These are phyloP conservation scores for Temnothorax curvispinosus DNA, from an alignment of 1,140 invertebrate genomes.

Conservation along the genomic window DNA sequence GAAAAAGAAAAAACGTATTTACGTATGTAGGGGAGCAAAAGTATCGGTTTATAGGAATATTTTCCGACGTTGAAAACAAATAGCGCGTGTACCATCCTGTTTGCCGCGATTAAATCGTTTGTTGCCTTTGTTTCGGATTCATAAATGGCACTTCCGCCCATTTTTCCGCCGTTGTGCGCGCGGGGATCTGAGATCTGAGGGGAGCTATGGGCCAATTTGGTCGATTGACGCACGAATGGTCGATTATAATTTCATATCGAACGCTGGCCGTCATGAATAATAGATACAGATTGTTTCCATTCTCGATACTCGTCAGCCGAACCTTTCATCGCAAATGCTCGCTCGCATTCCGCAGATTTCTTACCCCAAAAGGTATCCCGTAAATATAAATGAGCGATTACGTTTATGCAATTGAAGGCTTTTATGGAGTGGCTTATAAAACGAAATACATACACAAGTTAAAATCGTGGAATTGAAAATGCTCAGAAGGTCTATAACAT, in stretches of 20 bases:
- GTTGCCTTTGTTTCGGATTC: constrained; percentile 42
- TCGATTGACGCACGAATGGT: constrained; percentile 62
- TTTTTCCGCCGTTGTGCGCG: neutral
- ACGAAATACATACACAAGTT: neutral
- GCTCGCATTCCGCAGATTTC: constrained; percentile 38
- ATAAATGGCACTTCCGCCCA: constrained; percentile 63
- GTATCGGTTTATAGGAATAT: neutral
- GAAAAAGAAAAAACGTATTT: too few relatives aligned
- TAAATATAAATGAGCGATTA: neutral
- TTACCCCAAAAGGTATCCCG: neutral
- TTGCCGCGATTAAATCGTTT: neutral
- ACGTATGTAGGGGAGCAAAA: neutral
- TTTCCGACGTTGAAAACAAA: neutral
- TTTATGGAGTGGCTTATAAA: neutral
- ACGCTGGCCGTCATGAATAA: constrained; percentile 60
- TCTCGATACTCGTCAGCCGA: neutral
- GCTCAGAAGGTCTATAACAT: neutral
- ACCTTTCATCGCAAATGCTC: constrained; percentile 12
- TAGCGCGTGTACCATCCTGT: constrained; percentile 3
- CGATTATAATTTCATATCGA: constrained; percentile 69
- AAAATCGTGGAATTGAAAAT: neutral
- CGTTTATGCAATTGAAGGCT: neutral
- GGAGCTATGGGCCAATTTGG: constrained; percentile 56
- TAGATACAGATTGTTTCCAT: constrained; percentile 54
- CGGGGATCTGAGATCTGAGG: neutral